phyloP scores from a whole-genome alignment of 1,140 invertebrate species.

The Liolophura sinensis region DNA sequence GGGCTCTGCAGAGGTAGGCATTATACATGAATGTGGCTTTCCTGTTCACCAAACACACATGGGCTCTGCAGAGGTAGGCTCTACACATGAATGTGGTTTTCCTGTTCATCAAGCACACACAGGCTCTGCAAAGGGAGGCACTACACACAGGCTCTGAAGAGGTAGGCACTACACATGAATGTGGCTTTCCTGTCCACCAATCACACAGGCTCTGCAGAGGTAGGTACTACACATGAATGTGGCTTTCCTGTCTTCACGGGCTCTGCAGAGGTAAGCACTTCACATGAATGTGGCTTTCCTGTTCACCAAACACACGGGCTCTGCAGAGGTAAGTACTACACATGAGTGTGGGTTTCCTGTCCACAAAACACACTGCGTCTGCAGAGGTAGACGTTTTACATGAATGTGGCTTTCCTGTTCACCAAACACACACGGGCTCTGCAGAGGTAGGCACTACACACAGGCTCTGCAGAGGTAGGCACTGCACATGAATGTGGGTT shows the following conservation, averaged over 20 bases:
- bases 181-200: not conserved
- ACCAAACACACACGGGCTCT: not conserved
- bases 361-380: not conserved
- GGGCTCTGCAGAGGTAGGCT: slow-evolving; percentile 1
- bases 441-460: not conserved
- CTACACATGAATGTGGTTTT: not conserved
- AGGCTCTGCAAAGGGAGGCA: not conserved
- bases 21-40: not conserved
- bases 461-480: slow-evolving; percentile 2
- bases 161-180: no score
- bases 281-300: not conserved
- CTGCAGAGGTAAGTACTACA: not conserved
- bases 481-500: not conserved
- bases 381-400: not conserved
- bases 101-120: not conserved
- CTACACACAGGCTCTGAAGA: not conserved
- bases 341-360: not conserved
- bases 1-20: slow-evolving; percentile 1
- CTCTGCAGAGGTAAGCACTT: not conserved
- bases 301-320: not conserved
- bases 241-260: not conserved
- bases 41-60: not conserved
- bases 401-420: not conserved
- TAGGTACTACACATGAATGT: not conserved
- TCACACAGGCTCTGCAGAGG: slow-evolving; percentile 1